phyloP scores from a whole-genome alignment of 2,113 vertebrate species.

The Mungos mungo region DNA sequence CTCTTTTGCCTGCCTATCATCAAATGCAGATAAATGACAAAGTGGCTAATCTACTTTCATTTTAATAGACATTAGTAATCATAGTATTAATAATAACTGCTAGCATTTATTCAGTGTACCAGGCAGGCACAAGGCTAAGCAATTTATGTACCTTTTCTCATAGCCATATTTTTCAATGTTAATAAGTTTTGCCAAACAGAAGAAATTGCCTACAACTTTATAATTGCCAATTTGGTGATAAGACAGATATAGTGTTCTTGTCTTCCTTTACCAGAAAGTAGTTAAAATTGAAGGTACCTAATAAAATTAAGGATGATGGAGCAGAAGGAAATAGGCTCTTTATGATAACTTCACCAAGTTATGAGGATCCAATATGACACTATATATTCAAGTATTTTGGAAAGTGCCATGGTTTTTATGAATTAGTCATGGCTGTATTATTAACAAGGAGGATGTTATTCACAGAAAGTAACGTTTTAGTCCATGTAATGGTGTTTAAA shows the following conservation, averaged over 20 bases:
- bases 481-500: slow-evolving; percentile 48
- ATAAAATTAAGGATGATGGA: background rate
- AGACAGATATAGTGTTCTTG: background rate
- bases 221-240: background rate
- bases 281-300: slow-evolving; percentile 45
- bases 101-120: background rate
- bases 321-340: background rate
- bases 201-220: slow-evolving; percentile 14
- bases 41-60: background rate
- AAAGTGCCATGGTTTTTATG: background rate
- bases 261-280: background rate
- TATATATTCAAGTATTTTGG: slow-evolving; percentile 12
- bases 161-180: slow-evolving; percentile 34
- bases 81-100: background rate
- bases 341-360: slow-evolving; percentile 8
- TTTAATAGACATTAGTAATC: background rate
- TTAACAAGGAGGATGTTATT: background rate
- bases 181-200: background rate
- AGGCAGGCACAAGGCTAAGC: background rate
- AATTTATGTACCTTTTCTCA: slow-evolving; percentile 9
- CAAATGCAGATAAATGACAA: slow-evolving; percentile 39
- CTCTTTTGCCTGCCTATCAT: slow-evolving; percentile 19
- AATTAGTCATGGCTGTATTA: background rate
- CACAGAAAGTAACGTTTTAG: slow-evolving; percentile 46
- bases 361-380: background rate